These are phyloP conservation scores for Magallana angulata DNA, from an alignment of 1,140 invertebrate species.

Conservation along the genomic window DNA sequence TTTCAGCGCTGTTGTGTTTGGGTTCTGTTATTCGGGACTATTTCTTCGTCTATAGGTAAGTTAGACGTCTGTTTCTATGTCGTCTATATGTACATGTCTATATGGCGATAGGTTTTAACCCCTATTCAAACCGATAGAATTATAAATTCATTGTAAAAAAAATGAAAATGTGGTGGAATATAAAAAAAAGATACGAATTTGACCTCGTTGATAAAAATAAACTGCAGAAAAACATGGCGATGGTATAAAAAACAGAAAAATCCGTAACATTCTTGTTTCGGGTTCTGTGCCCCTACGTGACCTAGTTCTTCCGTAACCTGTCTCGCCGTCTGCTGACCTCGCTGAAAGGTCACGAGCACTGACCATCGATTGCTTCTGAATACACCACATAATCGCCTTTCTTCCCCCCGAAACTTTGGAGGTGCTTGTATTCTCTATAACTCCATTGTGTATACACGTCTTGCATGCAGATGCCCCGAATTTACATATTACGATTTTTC, in stretches of 20 bases:
- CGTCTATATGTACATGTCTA: neutral
- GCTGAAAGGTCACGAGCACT: constrained; percentile 8
- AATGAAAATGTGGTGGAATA: too few species aligned
- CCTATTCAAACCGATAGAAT: neutral
- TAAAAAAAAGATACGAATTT: neutral
- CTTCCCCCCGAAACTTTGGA: too few species aligned
- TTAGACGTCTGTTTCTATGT: neutral
- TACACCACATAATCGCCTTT: too few species aligned
- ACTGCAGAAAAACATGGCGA: constrained; percentile 25
- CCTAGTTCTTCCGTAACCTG: constrained; percentile 18
- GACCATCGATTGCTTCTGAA: neutral
- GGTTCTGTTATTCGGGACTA: constrained; percentile 10
- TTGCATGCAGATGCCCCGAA: too few species aligned
- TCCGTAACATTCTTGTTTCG: constrained; percentile 8
- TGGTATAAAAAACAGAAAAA: constrained; percentile 8
- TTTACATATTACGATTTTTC: too few species aligned
- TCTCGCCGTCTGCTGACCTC: constrained; percentile 22
- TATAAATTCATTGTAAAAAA: neutral
- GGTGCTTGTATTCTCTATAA: too few species aligned
- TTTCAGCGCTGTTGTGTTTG: neutral
- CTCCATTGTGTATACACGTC: too few species aligned
- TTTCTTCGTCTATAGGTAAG: neutral
- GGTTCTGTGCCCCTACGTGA: neutral
- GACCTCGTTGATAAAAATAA: constrained; percentile 34
- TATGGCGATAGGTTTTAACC: neutral